Percentiles rank a stretch among this genome's conserved stretches.
These are phyloP conservation scores for Anguilla anguilla DNA, from an alignment of 2,797 vertebrate genomes.

Conservation along the genomic window DNA sequence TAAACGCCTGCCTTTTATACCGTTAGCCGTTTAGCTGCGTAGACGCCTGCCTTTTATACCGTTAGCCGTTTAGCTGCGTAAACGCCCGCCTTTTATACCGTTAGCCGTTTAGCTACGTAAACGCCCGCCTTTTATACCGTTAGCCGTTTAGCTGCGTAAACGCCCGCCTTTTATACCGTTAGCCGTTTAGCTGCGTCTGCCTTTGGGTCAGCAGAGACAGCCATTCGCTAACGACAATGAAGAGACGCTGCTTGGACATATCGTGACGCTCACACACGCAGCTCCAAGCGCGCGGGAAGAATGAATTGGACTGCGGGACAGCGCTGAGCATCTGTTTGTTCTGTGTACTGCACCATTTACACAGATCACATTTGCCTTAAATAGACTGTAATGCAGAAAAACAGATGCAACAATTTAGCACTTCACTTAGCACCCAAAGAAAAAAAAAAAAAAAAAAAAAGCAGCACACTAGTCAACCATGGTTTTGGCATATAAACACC, in stretches of 20 bases:
- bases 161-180: too few relatives aligned
- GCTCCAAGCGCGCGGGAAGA: background rate
- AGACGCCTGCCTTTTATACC: too few relatives aligned
- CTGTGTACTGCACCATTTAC: background rate
- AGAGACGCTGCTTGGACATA: background rate
- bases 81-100: too few relatives aligned
- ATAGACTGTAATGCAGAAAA: background rate
- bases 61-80: too few relatives aligned
- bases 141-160: too few relatives aligned
- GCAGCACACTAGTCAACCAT: background rate
- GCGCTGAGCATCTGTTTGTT: background rate
- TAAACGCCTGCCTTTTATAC: too few relatives aligned
- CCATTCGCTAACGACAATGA: background rate
- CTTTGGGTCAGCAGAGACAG: background rate
- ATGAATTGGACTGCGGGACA: background rate
- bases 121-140: too few relatives aligned
- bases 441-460: background rate
- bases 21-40: too few relatives aligned
- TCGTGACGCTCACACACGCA: background rate
- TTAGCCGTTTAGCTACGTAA: too few relatives aligned
- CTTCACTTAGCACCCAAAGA: background rate
- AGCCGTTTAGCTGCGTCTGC: background rate
- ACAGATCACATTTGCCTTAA: constrained; percentile 11
- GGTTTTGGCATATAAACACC: constrained; percentile 4
- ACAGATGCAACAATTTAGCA: background rate